Evolutionary conservation across 2,113 vertebrate genomes (phyloP).

Genomic region (Clarias batrachus): DNA sequence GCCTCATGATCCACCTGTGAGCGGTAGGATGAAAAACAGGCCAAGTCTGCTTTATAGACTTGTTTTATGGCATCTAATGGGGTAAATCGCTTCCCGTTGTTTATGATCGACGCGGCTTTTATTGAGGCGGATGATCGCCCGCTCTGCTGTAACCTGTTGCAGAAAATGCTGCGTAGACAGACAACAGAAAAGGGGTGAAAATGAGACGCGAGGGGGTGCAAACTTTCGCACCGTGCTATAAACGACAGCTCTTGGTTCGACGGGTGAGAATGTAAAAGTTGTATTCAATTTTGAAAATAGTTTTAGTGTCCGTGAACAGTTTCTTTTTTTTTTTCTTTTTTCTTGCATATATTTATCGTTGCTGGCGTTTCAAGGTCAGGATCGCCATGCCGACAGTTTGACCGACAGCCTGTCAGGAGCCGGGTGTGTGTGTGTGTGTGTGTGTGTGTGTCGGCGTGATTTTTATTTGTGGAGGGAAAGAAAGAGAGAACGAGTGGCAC

Average conservation of each 20-base stretch:
- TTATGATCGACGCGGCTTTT: conserved; percentile 25
- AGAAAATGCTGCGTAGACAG: background rate
- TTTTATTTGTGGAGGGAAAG: conserved; percentile 70
- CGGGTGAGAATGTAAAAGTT: background rate
- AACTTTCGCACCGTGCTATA: background rate
- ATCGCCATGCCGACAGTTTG: conserved; percentile 78
- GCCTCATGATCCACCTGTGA: conserved; percentile 39
- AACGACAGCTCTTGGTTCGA: background rate
- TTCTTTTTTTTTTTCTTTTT: conserved; percentile 47
- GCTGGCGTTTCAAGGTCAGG: conserved; percentile 79
- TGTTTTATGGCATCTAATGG: conserved; percentile 39
- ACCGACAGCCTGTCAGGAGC: conserved; percentile 88
- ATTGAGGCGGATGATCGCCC: conserved; percentile 3
- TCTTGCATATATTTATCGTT: conserved; percentile 41
- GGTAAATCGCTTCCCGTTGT: conserved; percentile 39
- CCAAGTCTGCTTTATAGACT: conserved; percentile 42
- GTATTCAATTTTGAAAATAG: background rate
- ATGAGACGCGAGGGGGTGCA: background rate
- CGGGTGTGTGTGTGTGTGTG: conserved; percentile 14
- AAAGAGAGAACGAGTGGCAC: conserved; percentile 60
- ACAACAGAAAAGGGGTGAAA: background rate
- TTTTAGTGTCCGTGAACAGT: background rate
- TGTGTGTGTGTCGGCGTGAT: background rate
- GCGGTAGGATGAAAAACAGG: background rate
- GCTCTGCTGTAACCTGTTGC: background rate